Conservation (phyloP, 2,797 vertebrate genomes). For the Numenius phaeopus region DNA sequence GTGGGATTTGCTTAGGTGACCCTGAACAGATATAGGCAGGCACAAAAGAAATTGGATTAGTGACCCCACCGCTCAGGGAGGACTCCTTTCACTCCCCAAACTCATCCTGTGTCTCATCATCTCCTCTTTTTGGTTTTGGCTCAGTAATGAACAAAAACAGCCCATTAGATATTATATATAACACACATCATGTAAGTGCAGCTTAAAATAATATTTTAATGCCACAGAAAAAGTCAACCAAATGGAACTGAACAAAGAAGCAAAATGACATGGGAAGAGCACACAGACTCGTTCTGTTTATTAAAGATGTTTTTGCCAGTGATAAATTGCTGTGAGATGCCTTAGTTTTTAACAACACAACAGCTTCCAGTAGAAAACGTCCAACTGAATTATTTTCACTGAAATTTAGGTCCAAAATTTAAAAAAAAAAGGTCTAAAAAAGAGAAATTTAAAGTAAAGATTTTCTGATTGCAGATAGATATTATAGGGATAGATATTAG, state of each 20-base stretch:
- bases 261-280: not conserved
- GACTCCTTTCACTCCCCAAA: not conserved
- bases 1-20: not conserved
- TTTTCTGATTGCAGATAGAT: not conserved
- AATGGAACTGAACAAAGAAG: not conserved
- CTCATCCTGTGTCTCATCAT: not conserved
- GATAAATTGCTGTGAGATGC: not conserved
- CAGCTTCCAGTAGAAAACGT: not conserved
- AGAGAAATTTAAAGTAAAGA: not conserved
- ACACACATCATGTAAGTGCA: not conserved
- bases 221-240: not conserved
- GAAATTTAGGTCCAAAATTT: not conserved
- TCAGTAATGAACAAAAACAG: not conserved
- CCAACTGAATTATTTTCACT: not conserved
- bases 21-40: not conserved
- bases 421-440: not conserved
- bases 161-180: not conserved
- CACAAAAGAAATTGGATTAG: constrained; percentile 16
- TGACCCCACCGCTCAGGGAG: not conserved
- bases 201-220: constrained; percentile 23
- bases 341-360: not conserved
- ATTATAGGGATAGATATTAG: not conserved
- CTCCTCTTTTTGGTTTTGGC: not conserved
- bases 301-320: not conserved
- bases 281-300: not conserved